Conservation (phyloP, 1,140 invertebrate species). For the Cotesia vestalis region DNA sequence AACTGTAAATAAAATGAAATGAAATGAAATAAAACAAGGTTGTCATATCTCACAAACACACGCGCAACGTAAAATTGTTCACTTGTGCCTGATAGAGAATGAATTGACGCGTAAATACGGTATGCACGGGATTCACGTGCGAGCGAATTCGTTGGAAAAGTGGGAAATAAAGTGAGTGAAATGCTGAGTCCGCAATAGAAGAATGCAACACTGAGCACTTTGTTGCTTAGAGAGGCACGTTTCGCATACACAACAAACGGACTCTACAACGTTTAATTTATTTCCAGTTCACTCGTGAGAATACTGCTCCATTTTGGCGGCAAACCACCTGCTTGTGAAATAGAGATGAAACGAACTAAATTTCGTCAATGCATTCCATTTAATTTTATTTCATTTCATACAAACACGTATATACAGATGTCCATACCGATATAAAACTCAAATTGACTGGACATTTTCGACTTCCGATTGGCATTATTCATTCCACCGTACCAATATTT, state of each 20-base stretch:
- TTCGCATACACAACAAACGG: background rate
- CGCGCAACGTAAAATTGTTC: constrained; percentile 16
- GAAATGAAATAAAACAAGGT: constrained; percentile 1
- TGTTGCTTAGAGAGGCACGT: constrained; percentile 16
- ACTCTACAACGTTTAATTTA: constrained; percentile 9
- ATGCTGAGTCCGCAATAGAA: constrained; percentile 5
- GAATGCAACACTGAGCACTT: constrained; percentile 25
- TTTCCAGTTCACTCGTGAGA: constrained; percentile 9
- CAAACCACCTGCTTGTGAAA: constrained; percentile 30
- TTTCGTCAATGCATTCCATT: constrained; percentile 1
- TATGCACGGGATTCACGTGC: constrained; percentile 18
- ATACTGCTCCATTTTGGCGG: constrained; percentile 7
- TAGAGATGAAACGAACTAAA: constrained; percentile 31
- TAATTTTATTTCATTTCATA: too few species aligned
- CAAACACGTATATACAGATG: too few species aligned
- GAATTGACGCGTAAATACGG: constrained; percentile 20
- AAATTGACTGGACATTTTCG: constrained; percentile 28
- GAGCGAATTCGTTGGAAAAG: constrained; percentile 1
- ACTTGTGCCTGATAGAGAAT: background rate
- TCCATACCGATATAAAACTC: constrained; percentile 6
- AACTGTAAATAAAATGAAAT: background rate
- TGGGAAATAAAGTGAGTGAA: background rate
- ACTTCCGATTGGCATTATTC: constrained; percentile 26
- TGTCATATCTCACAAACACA: background rate
- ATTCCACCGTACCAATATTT: background rate